These are phyloP conservation scores for Drosophila bunnanda DNA, from an alignment of 2,888 invertebrate species.

Conservation along the genomic window DNA sequence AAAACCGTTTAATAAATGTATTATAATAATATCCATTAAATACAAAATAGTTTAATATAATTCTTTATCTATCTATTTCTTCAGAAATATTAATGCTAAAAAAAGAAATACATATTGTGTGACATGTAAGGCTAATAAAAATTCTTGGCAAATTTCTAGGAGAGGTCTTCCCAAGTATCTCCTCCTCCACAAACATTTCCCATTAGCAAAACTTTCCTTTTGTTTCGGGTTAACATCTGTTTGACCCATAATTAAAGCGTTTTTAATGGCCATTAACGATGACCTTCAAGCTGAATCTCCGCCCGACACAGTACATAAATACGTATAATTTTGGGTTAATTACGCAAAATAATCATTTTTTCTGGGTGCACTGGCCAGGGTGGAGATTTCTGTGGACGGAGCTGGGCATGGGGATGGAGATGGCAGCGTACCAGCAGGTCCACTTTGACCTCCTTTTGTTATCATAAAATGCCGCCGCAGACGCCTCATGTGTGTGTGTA, in stretches of 20 bases:
- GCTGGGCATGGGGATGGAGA: not conserved
- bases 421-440: slow-evolving; percentile 37
- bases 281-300: slow-evolving; percentile 63
- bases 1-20: no score
- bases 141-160: not conserved
- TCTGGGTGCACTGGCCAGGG: slow-evolving; percentile 36
- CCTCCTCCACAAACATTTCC: not conserved
- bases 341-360: slow-evolving; percentile 74
- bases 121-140: not conserved
- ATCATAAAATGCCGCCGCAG: slow-evolving; percentile 71
- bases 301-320: slow-evolving; percentile 60
- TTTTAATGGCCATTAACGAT: slow-evolving; percentile 47
- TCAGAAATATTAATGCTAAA: not conserved
- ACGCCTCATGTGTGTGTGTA: slow-evolving; percentile 29
- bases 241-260: slow-evolving; percentile 44
- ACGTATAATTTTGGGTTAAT: slow-evolving; percentile 71
- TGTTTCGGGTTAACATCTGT: slow-evolving; percentile 45
- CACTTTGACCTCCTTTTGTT: slow-evolving; percentile 74
- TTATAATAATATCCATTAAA: not conserved
- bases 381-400: not conserved
- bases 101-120: not conserved
- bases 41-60: not conserved
- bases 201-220: slow-evolving; percentile 39
- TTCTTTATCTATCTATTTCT: not conserved
- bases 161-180: not conserved